Evolutionary conservation across 2,888 invertebrate species (phyloP).

Genomic region (Andrena trimmerana): DNA sequence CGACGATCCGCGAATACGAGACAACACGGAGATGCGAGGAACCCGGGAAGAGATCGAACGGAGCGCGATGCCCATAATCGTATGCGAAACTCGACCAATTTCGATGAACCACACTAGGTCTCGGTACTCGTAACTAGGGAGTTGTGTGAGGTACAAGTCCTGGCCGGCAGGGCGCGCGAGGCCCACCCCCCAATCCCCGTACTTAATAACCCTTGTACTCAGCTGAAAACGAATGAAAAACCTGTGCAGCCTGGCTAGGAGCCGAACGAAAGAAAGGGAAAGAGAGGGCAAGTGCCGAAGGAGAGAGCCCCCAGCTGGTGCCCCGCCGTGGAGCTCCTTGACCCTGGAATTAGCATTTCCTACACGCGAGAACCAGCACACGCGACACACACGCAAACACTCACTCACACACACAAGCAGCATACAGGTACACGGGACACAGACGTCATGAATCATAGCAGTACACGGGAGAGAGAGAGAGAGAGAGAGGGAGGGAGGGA

Average conservation of each 20-base stretch:
- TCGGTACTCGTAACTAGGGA: conserved; percentile 86
- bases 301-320: conserved; percentile 64
- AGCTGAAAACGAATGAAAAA: conserved; percentile 37
- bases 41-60: conserved; percentile 26
- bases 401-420: not conserved
- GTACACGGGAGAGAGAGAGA: conserved; percentile 29
- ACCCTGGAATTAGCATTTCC: conserved; percentile 59
- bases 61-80: conserved; percentile 58
- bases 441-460: conserved; percentile 39
- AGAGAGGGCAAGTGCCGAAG: conserved; percentile 42
- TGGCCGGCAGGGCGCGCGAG: conserved; percentile 85
- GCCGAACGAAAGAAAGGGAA: conserved; percentile 7
- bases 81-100: conserved; percentile 52
- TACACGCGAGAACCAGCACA: conserved; percentile 38
- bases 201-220: conserved; percentile 79
- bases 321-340: conserved; percentile 33
- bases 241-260: conserved; percentile 21
- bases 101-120: conserved; percentile 80
- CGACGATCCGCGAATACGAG: conserved; percentile 1
- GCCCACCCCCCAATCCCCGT: conserved; percentile 84
- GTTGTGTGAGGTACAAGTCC: conserved; percentile 85
- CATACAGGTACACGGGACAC: conserved; percentile 25
- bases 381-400: conserved; percentile 14
- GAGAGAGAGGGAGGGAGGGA: not conserved
- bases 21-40: not conserved